phyloP scores from a whole-genome alignment of 2,113 vertebrate species.

The Choloepus hoffmanni region DNA sequence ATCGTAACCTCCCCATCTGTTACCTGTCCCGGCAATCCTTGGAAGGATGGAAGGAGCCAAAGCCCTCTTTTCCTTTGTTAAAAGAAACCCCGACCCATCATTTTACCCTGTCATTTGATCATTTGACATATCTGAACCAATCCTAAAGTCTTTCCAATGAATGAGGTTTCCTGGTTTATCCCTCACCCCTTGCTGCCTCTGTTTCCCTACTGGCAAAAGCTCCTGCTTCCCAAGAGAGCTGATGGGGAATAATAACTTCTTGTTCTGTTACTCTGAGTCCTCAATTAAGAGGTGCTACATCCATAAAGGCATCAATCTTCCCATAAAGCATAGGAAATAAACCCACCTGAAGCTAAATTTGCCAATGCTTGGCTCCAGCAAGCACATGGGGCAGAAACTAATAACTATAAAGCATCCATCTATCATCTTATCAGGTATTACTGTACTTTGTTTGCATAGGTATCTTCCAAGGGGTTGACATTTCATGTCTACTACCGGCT shows the following conservation, averaged over 20 bases:
- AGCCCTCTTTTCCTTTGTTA: neutral
- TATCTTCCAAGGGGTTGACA: slow-evolving; percentile 70
- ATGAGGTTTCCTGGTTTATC: neutral
- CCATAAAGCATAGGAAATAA: slow-evolving; percentile 49
- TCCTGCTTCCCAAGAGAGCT: neutral
- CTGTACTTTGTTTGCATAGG: slow-evolving; percentile 68
- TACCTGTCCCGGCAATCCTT: neutral
- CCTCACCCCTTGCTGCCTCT: neutral
- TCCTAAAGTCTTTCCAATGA: neutral
- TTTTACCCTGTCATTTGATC: neutral
- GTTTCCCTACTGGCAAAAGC: neutral
- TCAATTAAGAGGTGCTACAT: slow-evolving; percentile 3
- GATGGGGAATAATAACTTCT: neutral
- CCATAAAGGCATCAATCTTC: slow-evolving; percentile 23
- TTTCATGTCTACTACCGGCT: slow-evolving; percentile 48
- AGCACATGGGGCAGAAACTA: slow-evolving; percentile 61
- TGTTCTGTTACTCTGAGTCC: slow-evolving; percentile 58
- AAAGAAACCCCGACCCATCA: neutral
- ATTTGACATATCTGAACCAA: neutral
- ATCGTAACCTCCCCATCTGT: neutral
- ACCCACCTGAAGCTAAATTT: slow-evolving; percentile 66
- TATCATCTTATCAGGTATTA: slow-evolving; percentile 69
- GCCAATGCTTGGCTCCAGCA: slow-evolving; percentile 21
- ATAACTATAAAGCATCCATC: slow-evolving; percentile 64
- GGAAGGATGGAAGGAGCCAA: neutral